Evolutionary conservation across 2,797 vertebrate species (phyloP), one percentile per base, ranked within the genome.

Genomic region (Schizothorax lantsangensis): DNA sequence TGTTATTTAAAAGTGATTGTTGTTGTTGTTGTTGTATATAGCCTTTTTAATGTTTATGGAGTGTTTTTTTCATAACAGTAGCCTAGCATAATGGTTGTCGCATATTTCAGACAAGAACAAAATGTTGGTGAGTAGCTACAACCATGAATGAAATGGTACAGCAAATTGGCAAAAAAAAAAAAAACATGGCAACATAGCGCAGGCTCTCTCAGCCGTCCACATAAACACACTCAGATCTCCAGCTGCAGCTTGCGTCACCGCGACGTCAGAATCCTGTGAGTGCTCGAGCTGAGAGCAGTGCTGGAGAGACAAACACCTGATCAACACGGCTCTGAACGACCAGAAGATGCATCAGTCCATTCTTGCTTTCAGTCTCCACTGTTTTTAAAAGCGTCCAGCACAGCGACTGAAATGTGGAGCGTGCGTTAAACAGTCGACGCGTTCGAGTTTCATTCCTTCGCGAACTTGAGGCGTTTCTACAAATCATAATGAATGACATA

Each of bases 401-500:
- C 23, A 9, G 4, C 11, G 15, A 30, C 17, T 49, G 26, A 77
- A 11, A 79, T 71, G 75, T 33, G 75, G 36, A 21, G 49, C 38
- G 4, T 2, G n/a, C 62, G 47, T 43, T 84, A 19, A 77, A 49
- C 21, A 77, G 12, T 19, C n/a, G 10, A 30, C 40, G 64, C 23
- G 10, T 79, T 33, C 21, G 8, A 64, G 40, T 49, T 81, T 43
- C 1, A 73, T 49, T 74, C 7, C 21, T 49, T 38, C 14, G 54
- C 23, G 19, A 12, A 66, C 47, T 62, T 9, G 52, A 36, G 9
- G 26, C 64, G 49, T 33, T 47, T 36, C 7, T 68, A 47, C 9
- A 2, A 33, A 45, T 17, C 26, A 90, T 64, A 17, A 97, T 97
- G 97, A 91, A 92, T 43, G 95, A 96, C 2, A 91, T 96, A 43